Conservation (phyloP, 2,888 invertebrate genomes). For the Tipula unca region DNA sequence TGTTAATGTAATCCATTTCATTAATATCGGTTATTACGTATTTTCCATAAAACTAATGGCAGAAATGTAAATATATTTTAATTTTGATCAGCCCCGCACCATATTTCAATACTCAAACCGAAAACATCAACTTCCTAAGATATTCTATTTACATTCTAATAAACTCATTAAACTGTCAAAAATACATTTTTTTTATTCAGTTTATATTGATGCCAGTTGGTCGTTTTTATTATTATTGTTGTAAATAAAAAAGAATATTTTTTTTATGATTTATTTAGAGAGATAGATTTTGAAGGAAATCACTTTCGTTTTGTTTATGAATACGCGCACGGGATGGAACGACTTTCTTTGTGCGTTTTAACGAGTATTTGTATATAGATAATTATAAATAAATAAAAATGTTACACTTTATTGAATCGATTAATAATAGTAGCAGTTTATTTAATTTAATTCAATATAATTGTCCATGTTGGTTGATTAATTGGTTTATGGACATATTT, state of each 20-base stretch:
- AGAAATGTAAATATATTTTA: not conserved
- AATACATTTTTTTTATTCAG: not conserved
- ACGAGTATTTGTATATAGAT: not conserved
- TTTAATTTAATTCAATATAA: not conserved
- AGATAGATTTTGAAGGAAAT: not conserved
- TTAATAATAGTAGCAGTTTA: not conserved
- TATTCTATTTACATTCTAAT: not conserved
- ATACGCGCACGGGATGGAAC: not conserved
- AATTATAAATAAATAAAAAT: not conserved
- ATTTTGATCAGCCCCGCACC: too few species aligned
- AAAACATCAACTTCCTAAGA: not conserved
- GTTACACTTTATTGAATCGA: not conserved
- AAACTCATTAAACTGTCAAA: constrained; percentile 8
- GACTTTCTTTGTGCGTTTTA: not conserved
- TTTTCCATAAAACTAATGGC: too few species aligned
- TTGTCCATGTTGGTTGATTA: not conserved
- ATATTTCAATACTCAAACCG: not conserved
- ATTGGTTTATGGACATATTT: not conserved
- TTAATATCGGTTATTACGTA: too few species aligned
- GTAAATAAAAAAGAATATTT: not conserved
- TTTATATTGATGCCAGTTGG: constrained; percentile 14
- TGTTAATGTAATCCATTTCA: too few species aligned
- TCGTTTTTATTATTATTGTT: not conserved
- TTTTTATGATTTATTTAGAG: constrained; percentile 9
- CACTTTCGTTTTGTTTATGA: not conserved